A percentile compares a stretch with the other conserved stretches of the same genome.
phyloP scores from a whole-genome alignment of 2,113 vertebrate genomes.

The Corydoras sp. region DNA sequence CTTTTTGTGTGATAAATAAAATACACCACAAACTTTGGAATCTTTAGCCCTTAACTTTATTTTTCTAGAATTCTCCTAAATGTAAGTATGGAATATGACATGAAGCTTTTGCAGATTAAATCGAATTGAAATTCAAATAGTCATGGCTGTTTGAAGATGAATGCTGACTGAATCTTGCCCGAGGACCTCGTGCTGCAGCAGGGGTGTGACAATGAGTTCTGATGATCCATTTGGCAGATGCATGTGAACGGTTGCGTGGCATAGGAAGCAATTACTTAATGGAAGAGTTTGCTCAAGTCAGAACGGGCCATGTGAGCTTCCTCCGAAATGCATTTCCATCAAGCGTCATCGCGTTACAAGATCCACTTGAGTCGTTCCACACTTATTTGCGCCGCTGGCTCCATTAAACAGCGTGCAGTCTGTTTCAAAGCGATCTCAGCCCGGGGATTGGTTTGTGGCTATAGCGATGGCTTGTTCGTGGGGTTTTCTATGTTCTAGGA shows the following conservation, averaged over 20 bases:
- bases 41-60: too few species aligned
- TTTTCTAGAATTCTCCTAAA: too few species aligned
- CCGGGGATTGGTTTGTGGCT: conserved; percentile 31
- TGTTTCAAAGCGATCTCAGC: neutral
- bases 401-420: conserved; percentile 19
- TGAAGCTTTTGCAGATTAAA: too few species aligned
- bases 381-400: conserved; percentile 18
- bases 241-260: neutral
- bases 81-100: too few species aligned
- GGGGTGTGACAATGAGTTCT: neutral
- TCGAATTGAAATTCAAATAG: too few species aligned
- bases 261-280: conserved; percentile 27
- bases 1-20: too few species aligned
- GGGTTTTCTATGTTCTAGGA: conserved; percentile 36
- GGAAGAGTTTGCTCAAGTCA: conserved; percentile 25
- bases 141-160: too few species aligned
- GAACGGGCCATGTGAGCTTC: conserved; percentile 15
- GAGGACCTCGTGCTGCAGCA: neutral
- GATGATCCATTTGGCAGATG: conserved; percentile 19
- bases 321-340: conserved; percentile 33
- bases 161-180: too few species aligned
- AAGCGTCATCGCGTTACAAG: conserved; percentile 19
- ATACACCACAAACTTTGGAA: too few species aligned
- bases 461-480: conserved; percentile 38
- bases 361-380: neutral